Evolutionary conservation across 1,140 invertebrate genomes (phyloP).

Genomic region (Heliothis virescens): DNA sequence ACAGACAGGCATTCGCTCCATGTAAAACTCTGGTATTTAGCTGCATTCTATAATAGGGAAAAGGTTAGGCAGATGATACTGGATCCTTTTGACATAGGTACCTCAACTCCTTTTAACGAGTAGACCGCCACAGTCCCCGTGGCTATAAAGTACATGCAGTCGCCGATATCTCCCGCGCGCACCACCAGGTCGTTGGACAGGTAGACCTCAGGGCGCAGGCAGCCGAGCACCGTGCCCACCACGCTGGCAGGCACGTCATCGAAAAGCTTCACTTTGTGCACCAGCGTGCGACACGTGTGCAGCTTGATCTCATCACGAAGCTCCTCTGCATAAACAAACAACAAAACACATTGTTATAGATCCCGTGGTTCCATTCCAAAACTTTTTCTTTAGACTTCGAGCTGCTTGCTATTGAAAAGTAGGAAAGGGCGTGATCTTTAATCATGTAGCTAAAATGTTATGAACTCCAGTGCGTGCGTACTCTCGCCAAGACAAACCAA

Average conservation of each 20-base stretch:
- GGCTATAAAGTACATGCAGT: constrained; percentile 88
- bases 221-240: constrained; percentile 65
- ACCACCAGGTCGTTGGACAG: constrained; percentile 79
- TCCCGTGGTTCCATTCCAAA: neutral
- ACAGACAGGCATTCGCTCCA: too few species aligned
- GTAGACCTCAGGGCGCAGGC: constrained; percentile 69
- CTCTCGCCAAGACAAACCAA: too few species aligned
- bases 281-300: constrained; percentile 64
- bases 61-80: too few species aligned
- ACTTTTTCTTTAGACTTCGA: too few species aligned
- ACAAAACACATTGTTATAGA: neutral
- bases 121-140: constrained; percentile 87
- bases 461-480: too few species aligned
- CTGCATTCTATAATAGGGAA: too few species aligned
- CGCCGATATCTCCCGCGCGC: constrained; percentile 85
- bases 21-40: too few species aligned
- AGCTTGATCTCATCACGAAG: constrained; percentile 68
- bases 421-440: too few species aligned
- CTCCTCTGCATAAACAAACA: constrained; percentile 58
- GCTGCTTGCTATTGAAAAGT: too few species aligned
- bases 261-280: constrained; percentile 63
- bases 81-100: neutral
- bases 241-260: constrained; percentile 58
- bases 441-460: too few species aligned
- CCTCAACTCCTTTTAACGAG: constrained; percentile 87